These are phyloP conservation scores for Vombatus ursinus DNA, from an alignment of 2,113 vertebrate genomes.

Conservation along the genomic window DNA sequence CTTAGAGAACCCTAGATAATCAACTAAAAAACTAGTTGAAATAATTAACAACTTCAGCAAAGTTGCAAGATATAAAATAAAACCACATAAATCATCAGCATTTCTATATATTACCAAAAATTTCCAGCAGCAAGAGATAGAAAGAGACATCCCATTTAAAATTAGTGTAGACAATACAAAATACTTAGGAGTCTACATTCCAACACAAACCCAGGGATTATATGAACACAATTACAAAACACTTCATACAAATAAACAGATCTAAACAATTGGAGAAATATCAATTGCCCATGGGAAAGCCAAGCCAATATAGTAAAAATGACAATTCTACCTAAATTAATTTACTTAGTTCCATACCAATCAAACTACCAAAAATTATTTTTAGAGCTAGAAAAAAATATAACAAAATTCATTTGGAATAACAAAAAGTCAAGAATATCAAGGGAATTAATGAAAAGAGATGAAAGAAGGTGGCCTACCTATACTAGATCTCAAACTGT, in stretches of 20 bases:
- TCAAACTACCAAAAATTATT: background rate
- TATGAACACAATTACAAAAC: background rate
- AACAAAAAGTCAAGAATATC: background rate
- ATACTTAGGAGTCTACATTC: background rate
- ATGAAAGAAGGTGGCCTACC: background rate
- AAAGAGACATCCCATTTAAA: background rate
- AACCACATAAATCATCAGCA: background rate
- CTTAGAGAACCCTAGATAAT: no score
- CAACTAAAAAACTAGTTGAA: background rate
- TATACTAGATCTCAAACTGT: background rate
- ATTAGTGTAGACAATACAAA: background rate
- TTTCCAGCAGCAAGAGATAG: background rate
- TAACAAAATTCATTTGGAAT: background rate
- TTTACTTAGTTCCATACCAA: background rate
- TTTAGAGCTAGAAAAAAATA: background rate
- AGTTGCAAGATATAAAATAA: background rate
- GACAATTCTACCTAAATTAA: background rate
- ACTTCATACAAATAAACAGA: background rate
- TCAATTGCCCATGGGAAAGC: background rate
- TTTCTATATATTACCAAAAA: background rate
- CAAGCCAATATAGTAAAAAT: background rate
- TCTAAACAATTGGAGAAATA: background rate
- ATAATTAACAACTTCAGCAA: background rate
- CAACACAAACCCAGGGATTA: background rate
- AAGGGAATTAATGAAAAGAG: background rate